phyloP scores from a whole-genome alignment of 2,888 invertebrate species.

The Rotaria magnacalcarata region DNA sequence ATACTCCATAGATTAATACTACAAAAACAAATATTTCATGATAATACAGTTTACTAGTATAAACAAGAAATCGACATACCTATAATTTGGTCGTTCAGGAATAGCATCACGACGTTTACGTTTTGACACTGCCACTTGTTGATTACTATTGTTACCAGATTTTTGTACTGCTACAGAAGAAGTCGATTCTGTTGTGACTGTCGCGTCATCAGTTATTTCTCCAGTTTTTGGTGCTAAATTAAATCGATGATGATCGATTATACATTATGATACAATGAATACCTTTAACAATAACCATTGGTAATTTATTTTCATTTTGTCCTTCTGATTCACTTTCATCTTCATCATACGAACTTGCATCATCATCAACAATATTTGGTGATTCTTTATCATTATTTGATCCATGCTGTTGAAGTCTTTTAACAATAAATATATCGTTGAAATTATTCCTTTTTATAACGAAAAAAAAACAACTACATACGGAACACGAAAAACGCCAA shows the following conservation, averaged over 20 bases:
- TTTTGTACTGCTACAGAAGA: neutral
- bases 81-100: conserved; percentile 70
- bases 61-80: conserved; percentile 48
- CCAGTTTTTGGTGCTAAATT: neutral
- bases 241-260: too few relatives aligned
- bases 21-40: neutral
- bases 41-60: neutral
- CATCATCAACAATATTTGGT: neutral
- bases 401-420: neutral
- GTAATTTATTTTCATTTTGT: conserved; percentile 72
- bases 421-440: neutral
- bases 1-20: conserved; percentile 96
- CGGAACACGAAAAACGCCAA: conserved; percentile 24
- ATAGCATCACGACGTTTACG: conserved; percentile 73
- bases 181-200: neutral
- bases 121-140: conserved; percentile 37
- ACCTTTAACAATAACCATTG: conserved; percentile 36
- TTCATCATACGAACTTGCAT: conserved; percentile 17
- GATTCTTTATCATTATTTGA: conserved; percentile 6
- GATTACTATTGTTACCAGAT: neutral
- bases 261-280: neutral
- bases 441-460: too few relatives aligned
- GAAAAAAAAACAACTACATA: neutral
- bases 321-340: conserved; percentile 82
- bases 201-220: neutral